phyloP scores from a whole-genome alignment of 2,888 invertebrate species.

The Rhagonycha lutea region DNA sequence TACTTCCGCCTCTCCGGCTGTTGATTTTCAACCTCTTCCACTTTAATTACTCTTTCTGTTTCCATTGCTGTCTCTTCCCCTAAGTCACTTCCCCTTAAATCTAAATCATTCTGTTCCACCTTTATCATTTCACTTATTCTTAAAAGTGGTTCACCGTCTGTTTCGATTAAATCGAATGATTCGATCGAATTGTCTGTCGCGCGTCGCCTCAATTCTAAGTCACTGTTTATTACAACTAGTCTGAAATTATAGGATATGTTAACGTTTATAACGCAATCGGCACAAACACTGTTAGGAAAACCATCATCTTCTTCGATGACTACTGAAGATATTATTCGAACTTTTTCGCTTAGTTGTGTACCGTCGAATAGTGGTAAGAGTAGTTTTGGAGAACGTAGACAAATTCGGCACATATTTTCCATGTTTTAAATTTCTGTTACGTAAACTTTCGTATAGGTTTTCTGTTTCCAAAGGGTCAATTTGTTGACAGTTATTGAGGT shows the following conservation, averaged over 20 bases:
- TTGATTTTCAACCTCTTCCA: background rate
- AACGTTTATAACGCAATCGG: background rate
- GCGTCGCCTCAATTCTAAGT: background rate
- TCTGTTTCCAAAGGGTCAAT: no score
- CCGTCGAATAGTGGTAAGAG: background rate
- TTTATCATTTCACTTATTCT: background rate
- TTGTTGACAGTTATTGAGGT: no score
- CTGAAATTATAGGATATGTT: background rate
- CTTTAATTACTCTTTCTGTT: background rate
- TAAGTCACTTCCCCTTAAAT: background rate
- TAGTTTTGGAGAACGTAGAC: background rate
- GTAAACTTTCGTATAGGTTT: no score
- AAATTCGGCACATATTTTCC: background rate
- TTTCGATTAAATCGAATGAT: background rate
- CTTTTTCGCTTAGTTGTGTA: background rate
- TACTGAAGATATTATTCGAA: background rate
- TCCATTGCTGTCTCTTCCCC: background rate
- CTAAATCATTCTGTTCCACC: background rate
- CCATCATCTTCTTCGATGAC: background rate
- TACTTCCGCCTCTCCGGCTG: background rate
- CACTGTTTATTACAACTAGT: background rate
- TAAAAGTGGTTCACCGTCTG: background rate
- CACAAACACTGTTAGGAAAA: background rate
- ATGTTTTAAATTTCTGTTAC: background rate
- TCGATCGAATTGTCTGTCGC: background rate